These are phyloP conservation scores for Cerceris ruficornis DNA, from an alignment of 2,888 invertebrate genomes.

Conservation along the genomic window DNA sequence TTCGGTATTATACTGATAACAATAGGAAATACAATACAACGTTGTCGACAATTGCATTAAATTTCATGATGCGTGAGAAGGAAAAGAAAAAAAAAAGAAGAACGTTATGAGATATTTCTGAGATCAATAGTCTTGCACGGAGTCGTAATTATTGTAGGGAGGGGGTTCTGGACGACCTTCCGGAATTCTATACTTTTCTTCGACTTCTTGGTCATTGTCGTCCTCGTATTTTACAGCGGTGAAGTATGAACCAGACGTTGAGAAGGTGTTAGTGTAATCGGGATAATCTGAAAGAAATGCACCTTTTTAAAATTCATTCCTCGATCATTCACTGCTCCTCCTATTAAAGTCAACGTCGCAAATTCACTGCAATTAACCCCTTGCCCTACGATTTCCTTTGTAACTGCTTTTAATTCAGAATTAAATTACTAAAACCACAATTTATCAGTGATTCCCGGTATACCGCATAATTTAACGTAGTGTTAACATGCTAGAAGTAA, in stretches of 20 bases:
- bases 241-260: conserved; percentile 84
- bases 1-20: conserved; percentile 58
- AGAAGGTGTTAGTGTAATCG: conserved; percentile 85
- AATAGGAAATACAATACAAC: conserved; percentile 56
- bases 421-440: too few relatives aligned
- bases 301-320: conserved; percentile 7
- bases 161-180: conserved; percentile 80
- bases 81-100: conserved; percentile 47
- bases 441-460: too few relatives aligned
- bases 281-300: conserved; percentile 86
- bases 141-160: conserved; percentile 77
- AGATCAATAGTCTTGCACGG: conserved; percentile 77
- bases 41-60: conserved; percentile 52
- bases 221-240: conserved; percentile 88
- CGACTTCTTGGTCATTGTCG: conserved; percentile 87
- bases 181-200: conserved; percentile 88
- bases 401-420: too few relatives aligned
- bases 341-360: too few relatives aligned
- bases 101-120: conserved; percentile 38
- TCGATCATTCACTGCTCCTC: too few relatives aligned
- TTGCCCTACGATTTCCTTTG: too few relatives aligned
- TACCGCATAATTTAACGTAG: too few relatives aligned
- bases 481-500: too few relatives aligned
- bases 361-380: too few relatives aligned
- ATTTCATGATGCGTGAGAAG: conserved; percentile 50